Evolutionary conservation across 2,888 invertebrate species (phyloP).

Genomic region (Drosophila putrida): DNA sequence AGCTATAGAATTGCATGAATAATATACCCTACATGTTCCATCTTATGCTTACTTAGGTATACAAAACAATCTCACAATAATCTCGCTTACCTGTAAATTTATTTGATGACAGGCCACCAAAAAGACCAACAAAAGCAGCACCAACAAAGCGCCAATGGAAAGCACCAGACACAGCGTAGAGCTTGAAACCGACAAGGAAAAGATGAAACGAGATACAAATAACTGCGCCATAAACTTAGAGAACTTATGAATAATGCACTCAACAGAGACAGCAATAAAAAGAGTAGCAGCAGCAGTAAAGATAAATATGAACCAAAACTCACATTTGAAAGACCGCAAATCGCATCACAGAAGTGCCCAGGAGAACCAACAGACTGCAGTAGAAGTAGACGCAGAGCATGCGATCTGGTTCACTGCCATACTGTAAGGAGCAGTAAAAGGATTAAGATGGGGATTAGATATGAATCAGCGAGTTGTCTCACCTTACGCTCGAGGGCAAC

Average conservation of each 20-base stretch:
- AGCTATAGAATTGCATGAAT: too few species aligned
- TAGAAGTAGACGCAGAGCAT: conserved; percentile 95
- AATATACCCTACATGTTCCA: too few species aligned
- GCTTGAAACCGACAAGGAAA: conserved; percentile 53
- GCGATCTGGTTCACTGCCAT: conserved; percentile 92
- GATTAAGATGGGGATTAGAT: not conserved
- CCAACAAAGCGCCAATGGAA: conserved; percentile 70
- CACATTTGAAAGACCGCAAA: conserved; percentile 89
- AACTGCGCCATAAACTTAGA: not conserved
- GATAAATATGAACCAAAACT: conserved; percentile 80
- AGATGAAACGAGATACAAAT: not conserved
- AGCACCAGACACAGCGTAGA: conserved; percentile 63
- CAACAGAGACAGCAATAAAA: not conserved
- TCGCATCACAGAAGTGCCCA: conserved; percentile 90
- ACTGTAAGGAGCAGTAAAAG: conserved; percentile 86
- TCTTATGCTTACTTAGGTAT: too few species aligned
- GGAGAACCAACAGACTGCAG: conserved; percentile 91
- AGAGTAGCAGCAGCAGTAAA: not conserved
- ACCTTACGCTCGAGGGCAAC: conserved; percentile 93
- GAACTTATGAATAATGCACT: not conserved
- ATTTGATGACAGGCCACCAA: conserved; percentile 86
- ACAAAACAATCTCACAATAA: too few species aligned
- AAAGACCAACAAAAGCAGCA: conserved; percentile 80
- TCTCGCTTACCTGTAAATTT: conserved; percentile 86
- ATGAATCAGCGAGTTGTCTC: not conserved